A percentile compares a stretch with the other conserved stretches of the same genome.
phyloP scores from a whole-genome alignment of 2,888 invertebrate genomes.

The Rhyacophila evoluta region DNA sequence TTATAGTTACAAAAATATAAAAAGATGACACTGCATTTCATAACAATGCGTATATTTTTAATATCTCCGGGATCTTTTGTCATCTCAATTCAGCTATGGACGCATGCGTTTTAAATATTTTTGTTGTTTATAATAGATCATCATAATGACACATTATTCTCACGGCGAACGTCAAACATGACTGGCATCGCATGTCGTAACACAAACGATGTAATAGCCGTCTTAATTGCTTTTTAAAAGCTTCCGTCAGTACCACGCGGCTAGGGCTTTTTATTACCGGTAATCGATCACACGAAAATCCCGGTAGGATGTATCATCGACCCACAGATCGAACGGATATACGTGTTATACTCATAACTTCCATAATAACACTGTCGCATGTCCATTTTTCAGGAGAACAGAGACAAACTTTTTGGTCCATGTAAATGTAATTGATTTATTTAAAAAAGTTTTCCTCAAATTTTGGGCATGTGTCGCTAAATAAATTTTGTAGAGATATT shows the following conservation, averaged over 20 bases:
- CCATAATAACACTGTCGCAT: too few species aligned
- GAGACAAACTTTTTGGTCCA: too few species aligned
- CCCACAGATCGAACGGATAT: too few species aligned
- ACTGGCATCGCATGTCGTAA: conserved; percentile 33
- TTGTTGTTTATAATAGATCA: background rate
- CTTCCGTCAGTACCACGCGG: conserved; percentile 36
- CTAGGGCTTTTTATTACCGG: conserved; percentile 4
- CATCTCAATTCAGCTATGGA: conserved; percentile 1
- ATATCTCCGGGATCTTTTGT: background rate
- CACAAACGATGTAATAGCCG: conserved; percentile 37
- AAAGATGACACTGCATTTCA: background rate
- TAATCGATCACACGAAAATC: background rate
- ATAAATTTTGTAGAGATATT: too few species aligned
- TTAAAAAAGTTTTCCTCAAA: too few species aligned
- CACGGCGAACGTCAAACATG: conserved; percentile 8
- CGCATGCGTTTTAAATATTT: background rate
- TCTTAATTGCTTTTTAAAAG: conserved; percentile 52
- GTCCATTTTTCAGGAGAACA: too few species aligned
- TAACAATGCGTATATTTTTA: background rate
- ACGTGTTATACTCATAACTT: too few species aligned
- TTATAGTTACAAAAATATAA: background rate
- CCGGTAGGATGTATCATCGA: too few species aligned
- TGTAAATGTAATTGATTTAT: too few species aligned
- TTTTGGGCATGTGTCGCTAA: too few species aligned
- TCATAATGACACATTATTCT: conserved; percentile 25